phyloP scores from a whole-genome alignment of 2,888 invertebrate species.

The Dolichomitus sp. region DNA sequence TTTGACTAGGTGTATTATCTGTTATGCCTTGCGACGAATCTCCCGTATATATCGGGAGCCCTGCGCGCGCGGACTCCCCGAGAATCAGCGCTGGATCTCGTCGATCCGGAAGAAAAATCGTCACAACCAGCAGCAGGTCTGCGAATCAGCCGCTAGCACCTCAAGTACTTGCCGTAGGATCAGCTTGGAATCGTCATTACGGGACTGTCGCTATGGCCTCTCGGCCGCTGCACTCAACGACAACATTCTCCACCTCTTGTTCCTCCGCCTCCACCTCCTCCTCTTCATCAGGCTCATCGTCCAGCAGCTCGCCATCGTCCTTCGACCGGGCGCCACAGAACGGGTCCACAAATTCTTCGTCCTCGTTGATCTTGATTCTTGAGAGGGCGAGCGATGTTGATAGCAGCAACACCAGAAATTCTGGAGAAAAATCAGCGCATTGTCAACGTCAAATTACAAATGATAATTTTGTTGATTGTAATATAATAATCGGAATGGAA shows the following conservation, averaged over 20 bases:
- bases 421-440: neutral
- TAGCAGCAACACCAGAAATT: neutral
- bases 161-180: neutral
- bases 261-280: slow-evolving; percentile 49
- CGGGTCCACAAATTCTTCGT: slow-evolving; percentile 62
- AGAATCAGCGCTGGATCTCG: slow-evolving; percentile 35
- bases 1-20: neutral
- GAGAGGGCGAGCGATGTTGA: slow-evolving; percentile 30
- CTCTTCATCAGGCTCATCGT: slow-evolving; percentile 30
- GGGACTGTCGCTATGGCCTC: slow-evolving; percentile 54
- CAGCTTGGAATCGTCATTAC: slow-evolving; percentile 41
- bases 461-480: neutral
- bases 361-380: slow-evolving; percentile 62
- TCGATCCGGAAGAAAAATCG: slow-evolving; percentile 33
- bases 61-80: slow-evolving; percentile 35
- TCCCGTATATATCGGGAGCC: slow-evolving; percentile 21
- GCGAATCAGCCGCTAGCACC: neutral
- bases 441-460: neutral
- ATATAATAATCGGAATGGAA: neutral
- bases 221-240: slow-evolving; percentile 54
- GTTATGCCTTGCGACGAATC: slow-evolving; percentile 62
- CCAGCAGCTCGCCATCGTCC: slow-evolving; percentile 14
- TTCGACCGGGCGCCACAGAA: slow-evolving; percentile 55
- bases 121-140: neutral
- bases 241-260: slow-evolving; percentile 54